Evolutionary conservation across 2,113 vertebrate genomes (phyloP).

Genomic region (Coracopsis vasa): DNA sequence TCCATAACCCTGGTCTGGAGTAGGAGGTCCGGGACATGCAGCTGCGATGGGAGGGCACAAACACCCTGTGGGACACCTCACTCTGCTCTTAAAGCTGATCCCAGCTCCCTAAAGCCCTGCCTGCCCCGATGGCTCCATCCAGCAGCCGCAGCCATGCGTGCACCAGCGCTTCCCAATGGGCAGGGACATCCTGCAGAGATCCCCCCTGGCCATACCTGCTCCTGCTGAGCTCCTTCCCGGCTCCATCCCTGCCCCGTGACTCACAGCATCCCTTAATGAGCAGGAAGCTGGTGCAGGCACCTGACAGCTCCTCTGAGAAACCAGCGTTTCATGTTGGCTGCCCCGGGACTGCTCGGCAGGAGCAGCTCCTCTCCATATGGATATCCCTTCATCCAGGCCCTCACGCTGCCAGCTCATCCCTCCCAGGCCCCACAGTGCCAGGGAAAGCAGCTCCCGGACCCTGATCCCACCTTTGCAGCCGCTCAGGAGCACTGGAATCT

Average conservation of each 20-base stretch:
- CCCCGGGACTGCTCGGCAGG: slow-evolving; percentile 49
- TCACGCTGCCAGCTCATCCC: slow-evolving; percentile 63
- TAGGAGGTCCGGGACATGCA: neutral
- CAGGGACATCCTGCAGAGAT: neutral
- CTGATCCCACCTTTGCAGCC: neutral
- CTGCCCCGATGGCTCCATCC: neutral
- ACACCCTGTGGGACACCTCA: rapidly evolving
- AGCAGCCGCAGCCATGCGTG: neutral
- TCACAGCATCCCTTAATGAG: slow-evolving; percentile 58
- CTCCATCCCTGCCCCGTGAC: neutral
- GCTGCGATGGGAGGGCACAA: rapidly evolving
- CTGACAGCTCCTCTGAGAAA: slow-evolving; percentile 62
- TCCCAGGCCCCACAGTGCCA: neutral
- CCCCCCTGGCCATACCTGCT: neutral
- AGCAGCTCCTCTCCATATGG: slow-evolving; percentile 57
- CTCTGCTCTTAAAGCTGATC: neutral
- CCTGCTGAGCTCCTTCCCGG: neutral
- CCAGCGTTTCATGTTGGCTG: slow-evolving; percentile 57
- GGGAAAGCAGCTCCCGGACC: neutral
- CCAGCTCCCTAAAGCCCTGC: neutral
- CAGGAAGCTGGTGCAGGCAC: slow-evolving; percentile 54
- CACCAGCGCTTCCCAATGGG: neutral
- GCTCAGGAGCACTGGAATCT: neutral
- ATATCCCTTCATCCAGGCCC: slow-evolving; percentile 67
- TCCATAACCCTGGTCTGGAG: neutral